A percentile compares a stretch with the other conserved stretches of the same genome.
phyloP scores from a whole-genome alignment of 2,888 invertebrate genomes.

The Cylindroiulus punctatus region DNA sequence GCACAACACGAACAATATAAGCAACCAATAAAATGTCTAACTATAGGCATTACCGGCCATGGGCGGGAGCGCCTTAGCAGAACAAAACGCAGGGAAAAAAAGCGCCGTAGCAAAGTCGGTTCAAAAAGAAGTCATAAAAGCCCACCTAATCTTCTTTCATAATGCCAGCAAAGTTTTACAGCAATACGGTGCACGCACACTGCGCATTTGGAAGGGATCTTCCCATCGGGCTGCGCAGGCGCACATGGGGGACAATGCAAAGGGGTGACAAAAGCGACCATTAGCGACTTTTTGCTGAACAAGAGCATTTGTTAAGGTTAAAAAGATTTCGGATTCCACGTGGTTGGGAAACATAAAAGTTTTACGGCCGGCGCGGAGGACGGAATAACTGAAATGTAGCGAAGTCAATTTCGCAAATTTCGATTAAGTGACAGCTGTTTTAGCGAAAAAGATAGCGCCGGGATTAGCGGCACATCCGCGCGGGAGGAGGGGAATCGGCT shows the following conservation, averaged over 20 bases:
- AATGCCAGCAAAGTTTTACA: conserved; percentile 47
- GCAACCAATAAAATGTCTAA: conserved; percentile 45
- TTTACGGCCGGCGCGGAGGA: not conserved
- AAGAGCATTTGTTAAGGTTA: not conserved
- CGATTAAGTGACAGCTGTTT: conserved; percentile 47
- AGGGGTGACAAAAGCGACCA: not conserved
- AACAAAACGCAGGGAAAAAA: not conserved
- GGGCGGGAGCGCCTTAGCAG: not conserved
- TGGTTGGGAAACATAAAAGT: not conserved
- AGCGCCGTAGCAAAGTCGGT: not conserved
- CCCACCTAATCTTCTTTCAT: conserved; percentile 45
- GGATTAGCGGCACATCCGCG: conserved; percentile 36
- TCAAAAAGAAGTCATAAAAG: conserved; percentile 39
- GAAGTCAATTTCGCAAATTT: conserved; percentile 34
- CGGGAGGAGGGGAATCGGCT: not conserved
- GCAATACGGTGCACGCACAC: conserved; percentile 33
- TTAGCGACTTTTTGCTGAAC: not conserved
- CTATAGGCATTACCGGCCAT: conserved; percentile 3
- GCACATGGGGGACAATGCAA: not conserved
- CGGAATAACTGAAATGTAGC: not conserved
- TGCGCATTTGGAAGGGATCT: conserved; percentile 35
- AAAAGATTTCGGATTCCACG: not conserved
- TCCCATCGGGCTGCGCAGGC: not conserved
- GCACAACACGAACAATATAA: conserved; percentile 44
- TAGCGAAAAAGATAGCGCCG: conserved; percentile 29